Percentiles rank a stretch among this genome's conserved stretches.
phyloP scores from a whole-genome alignment of 2,888 invertebrate species.

The Clivina fossor region DNA sequence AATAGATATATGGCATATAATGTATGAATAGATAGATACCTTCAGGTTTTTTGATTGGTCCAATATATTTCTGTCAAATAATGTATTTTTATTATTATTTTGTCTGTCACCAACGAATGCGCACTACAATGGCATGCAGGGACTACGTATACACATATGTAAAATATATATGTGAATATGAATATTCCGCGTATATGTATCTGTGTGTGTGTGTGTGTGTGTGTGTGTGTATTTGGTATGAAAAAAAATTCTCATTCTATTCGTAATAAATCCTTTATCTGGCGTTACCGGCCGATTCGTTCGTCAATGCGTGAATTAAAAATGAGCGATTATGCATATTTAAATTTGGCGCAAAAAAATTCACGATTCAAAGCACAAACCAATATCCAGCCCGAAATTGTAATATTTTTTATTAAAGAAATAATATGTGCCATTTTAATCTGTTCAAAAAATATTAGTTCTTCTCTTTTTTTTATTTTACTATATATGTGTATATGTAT shows the following conservation, averaged over 20 bases:
- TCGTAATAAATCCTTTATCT: constrained; percentile 34
- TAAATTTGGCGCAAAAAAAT: constrained; percentile 28
- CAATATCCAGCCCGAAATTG: constrained; percentile 31
- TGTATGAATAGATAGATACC: constrained; percentile 25
- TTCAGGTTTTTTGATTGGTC: constrained; percentile 28
- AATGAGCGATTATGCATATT: constrained; percentile 33
- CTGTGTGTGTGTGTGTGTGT: constrained; percentile 10
- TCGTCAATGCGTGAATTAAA: constrained; percentile 31
- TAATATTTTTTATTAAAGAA: constrained; percentile 33
- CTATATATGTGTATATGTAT: too few species aligned
- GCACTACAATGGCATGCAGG: not conserved
- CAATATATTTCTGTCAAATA: constrained; percentile 33
- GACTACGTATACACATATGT: not conserved
- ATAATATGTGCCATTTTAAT: constrained; percentile 26
- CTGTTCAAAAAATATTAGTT: constrained; percentile 20
- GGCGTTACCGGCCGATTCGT: constrained; percentile 26
- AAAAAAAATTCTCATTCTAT: constrained; percentile 26
- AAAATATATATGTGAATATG: not conserved
- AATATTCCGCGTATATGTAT: not conserved
- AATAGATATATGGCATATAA: too few species aligned
- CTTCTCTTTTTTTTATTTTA: too few species aligned
- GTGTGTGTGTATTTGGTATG: too few species aligned
- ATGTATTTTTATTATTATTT: constrained; percentile 32
- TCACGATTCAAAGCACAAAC: constrained; percentile 30
- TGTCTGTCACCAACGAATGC: constrained; percentile 12